Percentiles rank a stretch among this genome's conserved stretches.
These are phyloP conservation scores for Cryptoleucopteryx plumbea DNA, from an alignment of 2,113 vertebrate species.

Conservation along the genomic window DNA sequence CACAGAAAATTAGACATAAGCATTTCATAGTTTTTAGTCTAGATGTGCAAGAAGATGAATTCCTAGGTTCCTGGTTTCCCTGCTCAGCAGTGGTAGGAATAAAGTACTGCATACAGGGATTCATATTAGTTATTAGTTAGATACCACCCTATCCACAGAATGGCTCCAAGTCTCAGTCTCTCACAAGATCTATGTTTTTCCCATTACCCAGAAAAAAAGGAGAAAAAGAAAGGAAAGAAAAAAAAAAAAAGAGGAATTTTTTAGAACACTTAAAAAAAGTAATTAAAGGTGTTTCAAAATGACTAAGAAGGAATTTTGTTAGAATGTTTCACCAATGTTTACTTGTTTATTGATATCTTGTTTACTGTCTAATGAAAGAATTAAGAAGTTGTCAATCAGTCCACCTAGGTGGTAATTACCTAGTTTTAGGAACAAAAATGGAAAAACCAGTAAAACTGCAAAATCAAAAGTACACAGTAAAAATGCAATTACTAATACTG, in stretches of 20 bases:
- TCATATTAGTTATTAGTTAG: not conserved
- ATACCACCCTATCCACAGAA: not conserved
- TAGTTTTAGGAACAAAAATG: not conserved
- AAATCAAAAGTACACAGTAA: not conserved
- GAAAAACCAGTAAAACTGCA: not conserved
- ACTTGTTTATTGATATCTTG: not conserved
- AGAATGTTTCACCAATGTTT: not conserved
- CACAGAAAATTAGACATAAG: not conserved
- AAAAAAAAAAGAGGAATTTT: rapidly evolving
- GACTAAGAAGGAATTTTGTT: not conserved
- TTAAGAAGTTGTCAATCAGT: not conserved
- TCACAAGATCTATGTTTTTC: not conserved
- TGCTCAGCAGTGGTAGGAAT: not conserved
- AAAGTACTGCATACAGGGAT: not conserved
- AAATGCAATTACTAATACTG: constrained; percentile 33
- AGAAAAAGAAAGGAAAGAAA: not conserved
- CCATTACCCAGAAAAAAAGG: not conserved
- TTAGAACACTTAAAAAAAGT: not conserved
- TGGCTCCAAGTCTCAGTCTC: not conserved
- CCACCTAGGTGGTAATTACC: not conserved
- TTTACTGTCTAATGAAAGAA: not conserved
- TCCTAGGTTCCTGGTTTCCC: not conserved
- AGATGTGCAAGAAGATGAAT: not conserved
- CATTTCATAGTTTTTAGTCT: not conserved
- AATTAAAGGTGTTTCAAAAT: not conserved